Percentiles rank a stretch among this genome's conserved stretches.
These are phyloP conservation scores for Asbolus verrucosus DNA, from an alignment of 1,140 invertebrate species.

Conservation along the genomic window DNA sequence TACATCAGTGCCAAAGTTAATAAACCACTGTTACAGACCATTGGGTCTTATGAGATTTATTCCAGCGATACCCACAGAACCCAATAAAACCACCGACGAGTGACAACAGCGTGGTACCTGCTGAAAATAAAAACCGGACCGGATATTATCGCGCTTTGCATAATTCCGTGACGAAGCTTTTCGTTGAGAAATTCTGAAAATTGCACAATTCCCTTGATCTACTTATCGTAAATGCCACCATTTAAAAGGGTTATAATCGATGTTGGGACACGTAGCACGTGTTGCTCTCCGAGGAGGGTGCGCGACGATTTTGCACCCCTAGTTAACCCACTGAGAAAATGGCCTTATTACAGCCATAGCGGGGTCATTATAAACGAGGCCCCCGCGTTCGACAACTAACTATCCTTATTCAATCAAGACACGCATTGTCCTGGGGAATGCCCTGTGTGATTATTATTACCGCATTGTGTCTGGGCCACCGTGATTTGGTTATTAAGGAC, in stretches of 20 bases:
- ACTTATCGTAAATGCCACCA: too few species aligned
- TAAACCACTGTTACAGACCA: slow-evolving; percentile 25
- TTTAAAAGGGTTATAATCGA: slow-evolving; percentile 2
- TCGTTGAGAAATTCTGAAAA: background rate
- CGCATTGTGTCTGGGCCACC: slow-evolving; percentile 40
- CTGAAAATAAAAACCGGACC: background rate
- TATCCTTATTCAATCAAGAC: slow-evolving; percentile 54
- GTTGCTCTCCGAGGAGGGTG: slow-evolving; percentile 3
- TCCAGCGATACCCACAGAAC: background rate
- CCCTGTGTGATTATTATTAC: slow-evolving; percentile 46
- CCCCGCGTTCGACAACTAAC: slow-evolving; percentile 49
- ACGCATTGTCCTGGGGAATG: slow-evolving; percentile 39
- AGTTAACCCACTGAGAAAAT: slow-evolving; percentile 50
- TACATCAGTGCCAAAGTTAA: slow-evolving; percentile 23
- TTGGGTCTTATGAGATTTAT: slow-evolving; percentile 6
- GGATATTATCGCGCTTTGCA: slow-evolving; percentile 8
- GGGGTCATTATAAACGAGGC: slow-evolving; percentile 32
- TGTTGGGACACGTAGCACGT: slow-evolving; percentile 26
- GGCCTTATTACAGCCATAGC: slow-evolving; percentile 48
- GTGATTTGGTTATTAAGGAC: background rate
- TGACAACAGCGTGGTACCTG: slow-evolving; percentile 2
- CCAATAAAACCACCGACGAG: slow-evolving; percentile 4
- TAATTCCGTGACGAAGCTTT: slow-evolving; percentile 13
- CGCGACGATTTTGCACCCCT: slow-evolving; percentile 24
- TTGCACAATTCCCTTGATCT: slow-evolving; percentile 11